These are phyloP conservation scores for Cataglyphis cursor DNA, from an alignment of 2,888 invertebrate species.

Conservation along the genomic window DNA sequence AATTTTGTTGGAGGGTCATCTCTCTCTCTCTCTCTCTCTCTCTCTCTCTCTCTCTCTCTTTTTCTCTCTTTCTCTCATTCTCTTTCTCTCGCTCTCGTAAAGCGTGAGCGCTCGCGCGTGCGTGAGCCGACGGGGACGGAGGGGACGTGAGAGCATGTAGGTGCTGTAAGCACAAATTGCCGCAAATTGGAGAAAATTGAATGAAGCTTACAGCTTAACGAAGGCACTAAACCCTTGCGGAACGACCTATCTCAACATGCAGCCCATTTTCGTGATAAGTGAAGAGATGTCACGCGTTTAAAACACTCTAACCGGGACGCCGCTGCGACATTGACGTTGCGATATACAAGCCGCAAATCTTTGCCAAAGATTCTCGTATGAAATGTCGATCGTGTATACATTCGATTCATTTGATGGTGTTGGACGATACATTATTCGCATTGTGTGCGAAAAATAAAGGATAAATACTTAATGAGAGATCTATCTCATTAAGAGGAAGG, in stretches of 20 bases:
- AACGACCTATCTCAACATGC: conserved; percentile 84
- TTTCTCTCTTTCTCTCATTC: background rate
- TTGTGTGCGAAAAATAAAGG: background rate
- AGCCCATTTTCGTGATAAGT: conserved; percentile 79
- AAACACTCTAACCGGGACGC: conserved; percentile 62
- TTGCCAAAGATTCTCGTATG: conserved; percentile 22
- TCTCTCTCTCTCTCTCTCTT: background rate
- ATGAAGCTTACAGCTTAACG: conserved; percentile 85
- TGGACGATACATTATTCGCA: background rate
- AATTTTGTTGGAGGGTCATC: conserved; percentile 71
- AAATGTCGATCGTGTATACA: background rate
- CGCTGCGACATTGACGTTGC: conserved; percentile 2
- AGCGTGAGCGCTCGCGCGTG: conserved; percentile 64
- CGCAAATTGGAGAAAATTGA: conserved; percentile 86
- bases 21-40: conserved; percentile 36
- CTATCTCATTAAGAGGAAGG: background rate
- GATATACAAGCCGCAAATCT: conserved; percentile 49
- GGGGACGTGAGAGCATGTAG: conserved; percentile 76
- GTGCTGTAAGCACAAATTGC: conserved; percentile 85
- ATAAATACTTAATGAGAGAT: background rate
- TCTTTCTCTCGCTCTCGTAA: background rate
- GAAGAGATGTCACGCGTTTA: conserved; percentile 71
- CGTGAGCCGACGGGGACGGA: conserved; percentile 62
- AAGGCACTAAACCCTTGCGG: conserved; percentile 84
- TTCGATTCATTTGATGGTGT: background rate